Conservation (phyloP, 2,888 invertebrate species). For the Linnaemya tessellans region DNA sequence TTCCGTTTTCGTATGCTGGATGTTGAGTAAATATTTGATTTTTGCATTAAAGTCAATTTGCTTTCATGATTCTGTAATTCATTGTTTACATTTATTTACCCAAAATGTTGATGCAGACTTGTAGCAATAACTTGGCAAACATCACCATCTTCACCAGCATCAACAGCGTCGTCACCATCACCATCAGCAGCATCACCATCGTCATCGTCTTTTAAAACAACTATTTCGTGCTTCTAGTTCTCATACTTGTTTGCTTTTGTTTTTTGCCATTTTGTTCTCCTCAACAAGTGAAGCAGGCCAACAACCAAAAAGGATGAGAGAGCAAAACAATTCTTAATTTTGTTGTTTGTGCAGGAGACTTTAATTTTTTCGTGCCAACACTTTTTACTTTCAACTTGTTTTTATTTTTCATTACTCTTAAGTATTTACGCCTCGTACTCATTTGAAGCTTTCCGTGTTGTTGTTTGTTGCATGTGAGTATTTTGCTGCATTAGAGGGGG, state of each 20-base stretch:
- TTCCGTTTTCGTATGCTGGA: slow-evolving; percentile 58
- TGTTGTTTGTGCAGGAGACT: slow-evolving; percentile 58
- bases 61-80: slow-evolving; percentile 84
- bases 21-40: slow-evolving; percentile 83
- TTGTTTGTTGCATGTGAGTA: neutral
- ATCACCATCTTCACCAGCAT: slow-evolving; percentile 20
- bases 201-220: slow-evolving; percentile 36
- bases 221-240: slow-evolving; percentile 37
- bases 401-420: slow-evolving; percentile 33
- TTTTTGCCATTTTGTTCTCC: slow-evolving; percentile 48
- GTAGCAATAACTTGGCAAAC: slow-evolving; percentile 54
- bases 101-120: slow-evolving; percentile 68
- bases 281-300: slow-evolving; percentile 64
- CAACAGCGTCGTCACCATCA: slow-evolving; percentile 15
- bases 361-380: slow-evolving; percentile 65
- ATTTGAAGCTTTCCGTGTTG: slow-evolving; percentile 4
- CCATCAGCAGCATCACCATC: slow-evolving; percentile 6
- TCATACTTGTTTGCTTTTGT: slow-evolving; percentile 37
- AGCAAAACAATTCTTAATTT: slow-evolving; percentile 43
- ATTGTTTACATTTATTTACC: slow-evolving; percentile 79
- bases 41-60: slow-evolving; percentile 84
- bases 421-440: slow-evolving; percentile 36
- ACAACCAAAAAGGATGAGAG: neutral
- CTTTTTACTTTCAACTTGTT: slow-evolving; percentile 55
- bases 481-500: neutral